Conservation (phyloP, 35 echinoderm and acorn worm genomes). For the Anneissia japonica region DNA sequence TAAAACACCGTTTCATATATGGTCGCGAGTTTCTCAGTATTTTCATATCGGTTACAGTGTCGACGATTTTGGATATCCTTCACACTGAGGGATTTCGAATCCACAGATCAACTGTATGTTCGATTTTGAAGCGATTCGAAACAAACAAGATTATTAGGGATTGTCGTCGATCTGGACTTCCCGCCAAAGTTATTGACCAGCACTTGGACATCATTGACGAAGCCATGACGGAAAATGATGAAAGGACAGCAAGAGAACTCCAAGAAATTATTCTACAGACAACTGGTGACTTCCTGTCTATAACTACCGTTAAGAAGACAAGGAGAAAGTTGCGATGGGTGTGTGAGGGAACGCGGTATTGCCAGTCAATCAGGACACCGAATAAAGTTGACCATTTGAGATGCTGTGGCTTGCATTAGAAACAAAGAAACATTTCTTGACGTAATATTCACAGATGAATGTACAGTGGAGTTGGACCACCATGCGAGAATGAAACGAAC, state of each 20-base stretch:
- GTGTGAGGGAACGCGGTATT: not conserved
- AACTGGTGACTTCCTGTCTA: too few species aligned
- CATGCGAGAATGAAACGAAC: constrained; percentile 22
- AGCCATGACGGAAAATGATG: too few species aligned
- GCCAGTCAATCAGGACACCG: constrained; percentile 1
- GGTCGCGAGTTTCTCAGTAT: not conserved
- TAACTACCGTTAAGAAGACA: not conserved
- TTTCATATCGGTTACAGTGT: not conserved
- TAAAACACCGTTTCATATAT: not conserved
- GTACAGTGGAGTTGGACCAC: constrained; percentile 7
- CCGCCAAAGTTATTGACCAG: too few species aligned
- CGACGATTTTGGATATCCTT: not conserved
- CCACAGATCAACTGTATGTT: too few species aligned
- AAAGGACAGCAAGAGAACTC: too few species aligned
- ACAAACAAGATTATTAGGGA: too few species aligned
- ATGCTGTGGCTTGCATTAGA: not conserved
- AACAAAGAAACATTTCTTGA: constrained; percentile 15
- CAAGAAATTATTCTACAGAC: too few species aligned
- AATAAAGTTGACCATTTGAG: not conserved
- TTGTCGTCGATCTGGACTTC: too few species aligned
- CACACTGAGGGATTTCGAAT: too few species aligned
- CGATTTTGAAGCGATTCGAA: too few species aligned
- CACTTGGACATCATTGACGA: too few species aligned
- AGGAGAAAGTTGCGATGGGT: not conserved
- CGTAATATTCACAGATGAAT: constrained; percentile 31